A percentile compares a stretch with the other conserved stretches of the same genome.
Evolutionary conservation across 1,140 invertebrate species (phyloP).

Genomic region (Scaptomyza graminum): DNA sequence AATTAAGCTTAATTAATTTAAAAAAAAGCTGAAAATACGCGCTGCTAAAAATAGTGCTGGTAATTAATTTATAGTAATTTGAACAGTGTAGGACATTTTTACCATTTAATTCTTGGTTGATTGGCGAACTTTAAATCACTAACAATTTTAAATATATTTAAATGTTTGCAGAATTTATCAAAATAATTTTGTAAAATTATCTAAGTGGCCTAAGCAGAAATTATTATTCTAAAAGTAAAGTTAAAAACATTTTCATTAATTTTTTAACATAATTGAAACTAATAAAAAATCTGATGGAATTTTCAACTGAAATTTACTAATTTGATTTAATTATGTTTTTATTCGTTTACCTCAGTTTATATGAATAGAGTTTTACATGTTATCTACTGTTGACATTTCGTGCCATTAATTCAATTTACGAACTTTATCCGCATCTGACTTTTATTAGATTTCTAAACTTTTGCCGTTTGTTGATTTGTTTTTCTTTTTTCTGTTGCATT

Average conservation of each 20-base stretch:
- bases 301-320: too few species aligned
- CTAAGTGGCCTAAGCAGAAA: background rate
- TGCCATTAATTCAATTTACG: conserved; percentile 1
- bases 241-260: too few species aligned
- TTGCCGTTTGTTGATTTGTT: conserved; percentile 21
- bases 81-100: background rate
- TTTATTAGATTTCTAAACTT: conserved; percentile 57
- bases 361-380: background rate
- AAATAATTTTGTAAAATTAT: background rate
- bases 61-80: conserved; percentile 45
- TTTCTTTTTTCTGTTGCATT: background rate
- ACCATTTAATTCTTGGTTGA: background rate
- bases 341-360: background rate
- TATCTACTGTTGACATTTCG: conserved; percentile 4
- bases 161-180: background rate
- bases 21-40: conserved; percentile 29
- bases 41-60: conserved; percentile 17
- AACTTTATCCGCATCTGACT: conserved; percentile 22
- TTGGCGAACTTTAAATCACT: background rate
- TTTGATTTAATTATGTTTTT: conserved; percentile 1
- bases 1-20: conserved; percentile 77
- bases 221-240: background rate
- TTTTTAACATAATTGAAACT: background rate
- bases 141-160: background rate
- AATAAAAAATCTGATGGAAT: background rate